These are phyloP conservation scores for Meiosimyza platycephala DNA, from an alignment of 2,888 invertebrate species.

Conservation along the genomic window DNA sequence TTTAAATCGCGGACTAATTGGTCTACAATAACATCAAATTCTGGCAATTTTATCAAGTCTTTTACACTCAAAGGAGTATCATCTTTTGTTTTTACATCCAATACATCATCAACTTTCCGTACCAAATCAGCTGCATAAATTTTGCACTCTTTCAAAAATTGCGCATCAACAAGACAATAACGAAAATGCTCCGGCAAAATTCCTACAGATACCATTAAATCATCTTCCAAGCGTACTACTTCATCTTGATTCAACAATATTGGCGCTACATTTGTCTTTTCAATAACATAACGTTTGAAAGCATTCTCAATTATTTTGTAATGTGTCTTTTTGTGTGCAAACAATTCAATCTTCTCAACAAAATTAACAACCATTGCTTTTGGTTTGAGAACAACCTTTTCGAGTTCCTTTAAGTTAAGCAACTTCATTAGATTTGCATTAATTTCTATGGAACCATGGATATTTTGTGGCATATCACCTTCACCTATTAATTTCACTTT, in stretches of 20 bases:
- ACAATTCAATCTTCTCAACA: constrained; percentile 65
- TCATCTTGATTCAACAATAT: constrained; percentile 66
- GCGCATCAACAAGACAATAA: constrained; percentile 65
- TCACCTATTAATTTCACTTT: constrained; percentile 48
- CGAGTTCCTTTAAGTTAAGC: constrained; percentile 61
- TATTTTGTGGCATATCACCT: constrained; percentile 49
- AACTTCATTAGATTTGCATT: constrained; percentile 65
- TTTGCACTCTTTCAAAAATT: constrained; percentile 65
- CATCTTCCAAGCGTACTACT: constrained; percentile 63
- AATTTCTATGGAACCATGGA: constrained; percentile 64
- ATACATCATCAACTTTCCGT: constrained; percentile 70
- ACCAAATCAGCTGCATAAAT: constrained; percentile 64
- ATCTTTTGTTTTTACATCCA: constrained; percentile 59
- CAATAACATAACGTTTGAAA: constrained; percentile 64
- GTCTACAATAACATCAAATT: constrained; percentile 63
- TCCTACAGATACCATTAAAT: constrained; percentile 60
- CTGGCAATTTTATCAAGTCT: constrained; percentile 62
- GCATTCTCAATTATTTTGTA: constrained; percentile 65
- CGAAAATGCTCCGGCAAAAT: constrained; percentile 65
- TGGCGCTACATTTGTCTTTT: constrained; percentile 58
- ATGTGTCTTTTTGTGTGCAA: constrained; percentile 62
- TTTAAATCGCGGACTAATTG: constrained; percentile 60
- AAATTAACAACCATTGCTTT: constrained; percentile 64
- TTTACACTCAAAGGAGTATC: constrained; percentile 58
- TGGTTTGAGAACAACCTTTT: constrained; percentile 61